A percentile compares a stretch with the other conserved stretches of the same genome.
These are phyloP conservation scores for Nothoprocta pentlandii DNA, from an alignment of 2,113 vertebrate genomes.

Conservation along the genomic window DNA sequence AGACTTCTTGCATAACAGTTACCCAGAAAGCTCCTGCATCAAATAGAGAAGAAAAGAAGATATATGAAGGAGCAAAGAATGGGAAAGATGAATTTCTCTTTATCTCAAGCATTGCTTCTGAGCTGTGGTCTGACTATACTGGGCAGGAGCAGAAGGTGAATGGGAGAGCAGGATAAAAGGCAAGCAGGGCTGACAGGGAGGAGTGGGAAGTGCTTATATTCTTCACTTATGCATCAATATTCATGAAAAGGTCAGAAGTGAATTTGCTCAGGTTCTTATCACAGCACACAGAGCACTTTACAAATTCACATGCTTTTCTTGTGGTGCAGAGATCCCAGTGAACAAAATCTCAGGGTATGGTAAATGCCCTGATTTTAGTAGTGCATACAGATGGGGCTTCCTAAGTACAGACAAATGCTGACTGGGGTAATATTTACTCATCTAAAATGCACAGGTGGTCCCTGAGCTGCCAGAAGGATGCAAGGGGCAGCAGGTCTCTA, in stretches of 20 bases:
- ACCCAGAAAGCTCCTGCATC: neutral
- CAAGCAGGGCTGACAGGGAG: neutral
- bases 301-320: neutral
- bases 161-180: neutral
- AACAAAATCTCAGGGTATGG: neutral
- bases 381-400: rapidly evolving
- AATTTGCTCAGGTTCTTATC: neutral
- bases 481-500: neutral
- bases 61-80: neutral
- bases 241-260: rapidly evolving
- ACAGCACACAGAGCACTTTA: neutral
- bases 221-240: neutral
- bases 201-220: neutral
- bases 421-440: neutral
- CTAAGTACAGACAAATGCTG: neutral
- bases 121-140: neutral
- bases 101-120: neutral
- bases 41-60: neutral
- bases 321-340: neutral
- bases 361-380: neutral
- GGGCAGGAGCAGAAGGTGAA: neutral
- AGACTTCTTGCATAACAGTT: slow-evolving; percentile 44
- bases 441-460: neutral
- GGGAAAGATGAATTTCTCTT: neutral
- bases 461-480: neutral